A percentile compares a stretch with the other conserved stretches of the same genome.
phyloP scores from a whole-genome alignment of 2,888 invertebrate genomes.

The Leptogaster cylindrica region DNA sequence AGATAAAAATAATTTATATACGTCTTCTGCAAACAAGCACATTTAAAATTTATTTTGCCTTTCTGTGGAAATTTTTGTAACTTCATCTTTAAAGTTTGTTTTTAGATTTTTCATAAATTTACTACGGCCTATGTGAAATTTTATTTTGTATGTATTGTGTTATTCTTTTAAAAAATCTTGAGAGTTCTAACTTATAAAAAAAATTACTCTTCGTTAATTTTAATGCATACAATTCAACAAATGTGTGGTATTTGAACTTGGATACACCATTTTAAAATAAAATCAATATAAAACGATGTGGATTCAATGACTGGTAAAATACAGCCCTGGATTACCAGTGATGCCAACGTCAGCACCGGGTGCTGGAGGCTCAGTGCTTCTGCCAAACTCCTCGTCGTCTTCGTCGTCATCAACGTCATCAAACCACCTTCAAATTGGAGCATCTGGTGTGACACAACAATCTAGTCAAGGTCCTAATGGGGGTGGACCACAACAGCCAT shows the following conservation, averaged over 20 bases:
- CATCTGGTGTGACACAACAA: slow-evolving; percentile 46
- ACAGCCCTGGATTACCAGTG: slow-evolving; percentile 51
- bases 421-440: slow-evolving; percentile 54
- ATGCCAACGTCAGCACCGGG: slow-evolving; percentile 59
- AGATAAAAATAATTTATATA: slow-evolving; percentile 46
- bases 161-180: slow-evolving; percentile 30
- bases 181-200: slow-evolving; percentile 42
- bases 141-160: neutral
- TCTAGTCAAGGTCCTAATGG: slow-evolving; percentile 64
- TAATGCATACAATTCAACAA: slow-evolving; percentile 42
- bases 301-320: no score
- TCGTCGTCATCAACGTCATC: slow-evolving; percentile 59
- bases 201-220: slow-evolving; percentile 41
- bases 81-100: no score
- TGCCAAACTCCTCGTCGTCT: slow-evolving; percentile 58
- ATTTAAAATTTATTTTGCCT: no score
- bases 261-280: slow-evolving; percentile 34
- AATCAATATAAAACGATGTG: slow-evolving; percentile 1
- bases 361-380: slow-evolving; percentile 61
- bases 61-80: no score
- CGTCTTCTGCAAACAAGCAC: slow-evolving; percentile 38
- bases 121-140: no score
- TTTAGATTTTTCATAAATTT: no score
- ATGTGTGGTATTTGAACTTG: no score
- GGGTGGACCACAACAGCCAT: slow-evolving; percentile 63